Conservation (phyloP, 2,888 invertebrate species). For the Microctonus hyperodae region DNA sequence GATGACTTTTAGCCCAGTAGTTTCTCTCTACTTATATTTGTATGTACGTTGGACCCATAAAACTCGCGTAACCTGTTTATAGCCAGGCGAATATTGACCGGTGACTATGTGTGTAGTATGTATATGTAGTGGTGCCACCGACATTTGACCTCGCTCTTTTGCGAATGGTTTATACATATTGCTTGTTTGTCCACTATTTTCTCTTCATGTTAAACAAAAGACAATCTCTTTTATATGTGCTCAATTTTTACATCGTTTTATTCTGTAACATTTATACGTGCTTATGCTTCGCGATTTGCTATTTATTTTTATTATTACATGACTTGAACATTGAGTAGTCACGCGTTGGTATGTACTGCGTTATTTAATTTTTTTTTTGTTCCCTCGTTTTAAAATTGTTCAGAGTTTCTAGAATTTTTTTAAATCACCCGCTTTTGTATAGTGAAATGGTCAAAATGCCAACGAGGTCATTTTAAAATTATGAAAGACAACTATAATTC, state of each 20-base stretch:
- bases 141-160: neutral
- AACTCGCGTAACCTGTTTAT: slow-evolving; percentile 23
- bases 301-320: neutral
- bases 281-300: neutral
- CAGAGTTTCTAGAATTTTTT: neutral
- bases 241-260: neutral
- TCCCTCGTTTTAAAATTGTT: neutral
- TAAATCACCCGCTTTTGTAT: neutral
- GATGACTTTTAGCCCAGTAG: slow-evolving; percentile 53
- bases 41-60: slow-evolving; percentile 40
- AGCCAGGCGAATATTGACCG: neutral
- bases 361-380: neutral
- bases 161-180: neutral
- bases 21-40: slow-evolving; percentile 15
- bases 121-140: neutral
- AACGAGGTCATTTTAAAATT: neutral
- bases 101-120: no score
- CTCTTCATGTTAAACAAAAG: neutral
- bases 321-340: neutral
- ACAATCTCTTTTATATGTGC: neutral
- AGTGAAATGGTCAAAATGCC: neutral
- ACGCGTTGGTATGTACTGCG: neutral
- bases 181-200: slow-evolving; percentile 13
- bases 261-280: neutral
- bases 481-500: neutral